Conservation (phyloP, 2,888 invertebrate genomes). For the Branchellion lobata region DNA sequence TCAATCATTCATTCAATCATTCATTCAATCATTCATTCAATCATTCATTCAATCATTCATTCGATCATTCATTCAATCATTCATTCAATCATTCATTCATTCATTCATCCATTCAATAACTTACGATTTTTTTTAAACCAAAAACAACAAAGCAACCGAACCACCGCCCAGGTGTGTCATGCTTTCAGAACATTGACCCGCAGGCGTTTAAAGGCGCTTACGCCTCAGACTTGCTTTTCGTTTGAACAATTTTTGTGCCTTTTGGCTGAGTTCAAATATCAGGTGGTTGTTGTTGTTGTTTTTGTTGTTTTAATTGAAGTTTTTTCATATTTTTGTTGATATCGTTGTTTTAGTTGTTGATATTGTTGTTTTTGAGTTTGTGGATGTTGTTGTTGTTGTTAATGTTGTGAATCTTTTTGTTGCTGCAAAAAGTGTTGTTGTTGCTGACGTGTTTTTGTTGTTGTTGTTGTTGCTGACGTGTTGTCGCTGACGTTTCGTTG, state of each 20-base stretch:
- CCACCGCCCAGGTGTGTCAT: not conserved
- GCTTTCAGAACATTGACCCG: constrained; percentile 63
- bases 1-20: no score
- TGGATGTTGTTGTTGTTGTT: not conserved
- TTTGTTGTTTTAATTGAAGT: not conserved
- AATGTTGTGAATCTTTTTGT: constrained; percentile 1
- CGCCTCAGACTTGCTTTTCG: constrained; percentile 63
- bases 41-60: no score
- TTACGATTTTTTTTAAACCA: no score
- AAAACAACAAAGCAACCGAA: no score
- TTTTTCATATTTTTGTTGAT: not conserved
- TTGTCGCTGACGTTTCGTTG: not conserved
- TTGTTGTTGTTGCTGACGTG: not conserved
- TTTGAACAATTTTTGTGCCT: constrained; percentile 82
- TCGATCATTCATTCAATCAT: not conserved
- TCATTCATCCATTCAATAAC: not conserved
- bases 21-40: no score
- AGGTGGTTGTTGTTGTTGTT: no score
- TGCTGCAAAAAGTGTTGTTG: no score
- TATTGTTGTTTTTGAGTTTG: not conserved
- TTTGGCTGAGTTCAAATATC: constrained; percentile 70
- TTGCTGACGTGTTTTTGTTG: not conserved
- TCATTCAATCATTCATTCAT: not conserved
- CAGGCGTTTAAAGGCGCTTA: constrained; percentile 52
- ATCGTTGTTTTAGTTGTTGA: not conserved